Percentiles rank a stretch among this genome's conserved stretches.
Evolutionary conservation across 2,797 vertebrate species (phyloP).

Genomic region (Poliocrania exsul): DNA sequence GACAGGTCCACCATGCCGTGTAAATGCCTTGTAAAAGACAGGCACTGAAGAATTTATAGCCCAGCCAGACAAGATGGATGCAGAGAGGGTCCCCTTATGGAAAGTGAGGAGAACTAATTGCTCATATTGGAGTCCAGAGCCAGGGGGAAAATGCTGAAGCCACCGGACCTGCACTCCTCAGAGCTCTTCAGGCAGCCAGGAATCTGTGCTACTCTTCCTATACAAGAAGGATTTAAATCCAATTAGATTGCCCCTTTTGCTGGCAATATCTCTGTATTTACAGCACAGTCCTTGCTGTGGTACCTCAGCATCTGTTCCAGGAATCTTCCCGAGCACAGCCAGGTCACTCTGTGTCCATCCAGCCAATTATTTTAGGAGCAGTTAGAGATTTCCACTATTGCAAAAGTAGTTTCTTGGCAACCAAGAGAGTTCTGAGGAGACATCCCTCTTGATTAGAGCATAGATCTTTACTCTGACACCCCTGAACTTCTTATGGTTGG

Average conservation of each 20-base stretch:
- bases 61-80: background rate
- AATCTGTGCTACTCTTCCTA: background rate
- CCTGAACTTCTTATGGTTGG: conserved; percentile 4
- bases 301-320: conserved; percentile 49
- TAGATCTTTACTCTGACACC: conserved; percentile 58
- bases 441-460: conserved; percentile 67
- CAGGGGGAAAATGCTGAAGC: background rate
- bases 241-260: background rate
- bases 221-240: conserved; percentile 18
- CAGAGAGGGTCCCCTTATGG: background rate
- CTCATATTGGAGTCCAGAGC: background rate
- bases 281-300: background rate
- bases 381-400: conserved; percentile 66
- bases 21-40: background rate
- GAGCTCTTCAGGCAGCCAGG: background rate
- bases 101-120: background rate
- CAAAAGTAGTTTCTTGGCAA: conserved; percentile 75
- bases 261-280: background rate
- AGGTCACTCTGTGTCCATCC: conserved; percentile 44
- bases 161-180: background rate
- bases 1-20: background rate
- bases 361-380: conserved; percentile 69
- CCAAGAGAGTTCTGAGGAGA: conserved; percentile 66
- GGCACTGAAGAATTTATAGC: background rate
- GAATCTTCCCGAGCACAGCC: conserved; percentile 7